Evolutionary conservation across 2,888 invertebrate species (phyloP).

Genomic region (Thera britannica): DNA sequence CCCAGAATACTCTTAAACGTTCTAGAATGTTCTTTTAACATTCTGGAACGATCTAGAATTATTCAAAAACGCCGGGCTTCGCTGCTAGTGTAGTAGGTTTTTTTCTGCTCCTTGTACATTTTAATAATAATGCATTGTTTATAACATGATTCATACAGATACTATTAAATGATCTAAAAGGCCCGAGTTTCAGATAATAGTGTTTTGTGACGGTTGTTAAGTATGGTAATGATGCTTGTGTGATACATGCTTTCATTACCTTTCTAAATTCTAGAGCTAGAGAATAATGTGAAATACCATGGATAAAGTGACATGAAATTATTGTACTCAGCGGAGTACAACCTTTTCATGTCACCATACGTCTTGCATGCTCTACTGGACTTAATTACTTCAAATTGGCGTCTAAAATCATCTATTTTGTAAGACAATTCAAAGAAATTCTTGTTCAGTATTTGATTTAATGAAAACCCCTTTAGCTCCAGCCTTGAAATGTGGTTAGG

Average conservation of each 20-base stretch:
- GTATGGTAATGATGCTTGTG: constrained; percentile 40
- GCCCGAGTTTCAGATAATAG: constrained; percentile 35
- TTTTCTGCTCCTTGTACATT: constrained; percentile 30
- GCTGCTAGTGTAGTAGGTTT: too few species aligned
- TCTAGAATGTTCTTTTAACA: too few species aligned
- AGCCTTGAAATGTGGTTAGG: background rate
- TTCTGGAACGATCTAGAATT: too few species aligned
- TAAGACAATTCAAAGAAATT: background rate
- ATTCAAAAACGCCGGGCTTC: too few species aligned
- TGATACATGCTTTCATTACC: constrained; percentile 41
- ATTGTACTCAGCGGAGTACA: background rate
- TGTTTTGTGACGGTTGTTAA: constrained; percentile 42
- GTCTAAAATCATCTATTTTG: background rate
- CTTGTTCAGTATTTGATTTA: background rate
- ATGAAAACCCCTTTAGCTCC: background rate
- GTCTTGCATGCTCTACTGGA: background rate
- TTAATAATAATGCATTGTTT: constrained; percentile 46
- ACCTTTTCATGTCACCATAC: background rate
- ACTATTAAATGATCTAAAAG: constrained; percentile 28
- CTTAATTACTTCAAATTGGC: background rate
- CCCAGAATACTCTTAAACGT: too few species aligned
- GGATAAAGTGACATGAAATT: constrained; percentile 6
- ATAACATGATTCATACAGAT: constrained; percentile 41
- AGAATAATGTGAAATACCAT: background rate
- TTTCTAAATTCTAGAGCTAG: constrained; percentile 40